Base-by-base conservation (phyloP, 2,888 invertebrate species). In the Pyrrhia umbra region DNA sequence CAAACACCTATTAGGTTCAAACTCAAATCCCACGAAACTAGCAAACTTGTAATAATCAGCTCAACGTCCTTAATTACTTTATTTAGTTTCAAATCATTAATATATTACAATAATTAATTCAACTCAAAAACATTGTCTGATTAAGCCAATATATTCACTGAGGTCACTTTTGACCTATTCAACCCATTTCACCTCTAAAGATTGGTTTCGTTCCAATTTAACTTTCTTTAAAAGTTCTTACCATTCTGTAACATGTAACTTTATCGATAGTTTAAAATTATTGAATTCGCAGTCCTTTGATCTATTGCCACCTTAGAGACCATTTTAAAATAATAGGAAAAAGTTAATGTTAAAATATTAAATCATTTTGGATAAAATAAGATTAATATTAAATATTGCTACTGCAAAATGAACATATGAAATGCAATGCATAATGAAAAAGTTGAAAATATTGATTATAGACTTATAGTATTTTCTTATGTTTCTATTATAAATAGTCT, bases 171-270 rank as follows among this genome's bases (percentile, higher is more conserved):
- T 27, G 27, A 51, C 10, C 30, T 13, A 40, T 23, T 40, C 6
- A 15, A 46, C 45, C 27, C 3, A 30, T 18, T 39, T 62, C 13
- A 45, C n/a, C 46, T 18, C 13, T 59, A n/a, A 8, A 45, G 6
- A 59, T 56, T 46, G 16, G 45, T 64, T 43, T 56, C 27, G 46
- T 61, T 65, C 58, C 58, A 68, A 71, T 75, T 72, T 39, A 68
- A 54, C 45, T 61, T 75, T 64, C 49, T 57, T 68, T 54, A 46
- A 54, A 15, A 55, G 56, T 43, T 23, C 43, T 57, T 47, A 37
- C 52, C 47, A 49, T 40, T 58, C 18, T 15, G 16, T 25, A 46
- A 52, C 15, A 37, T 42, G 40, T 13, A 61, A 75, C 60, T 75
- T 75, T 52, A 51, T 30, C 27, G 45, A 62, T 63, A 72, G 42